These are phyloP conservation scores for Campylomormyrus numenius DNA, from an alignment of 2,113 vertebrate genomes.

Conservation along the genomic window DNA sequence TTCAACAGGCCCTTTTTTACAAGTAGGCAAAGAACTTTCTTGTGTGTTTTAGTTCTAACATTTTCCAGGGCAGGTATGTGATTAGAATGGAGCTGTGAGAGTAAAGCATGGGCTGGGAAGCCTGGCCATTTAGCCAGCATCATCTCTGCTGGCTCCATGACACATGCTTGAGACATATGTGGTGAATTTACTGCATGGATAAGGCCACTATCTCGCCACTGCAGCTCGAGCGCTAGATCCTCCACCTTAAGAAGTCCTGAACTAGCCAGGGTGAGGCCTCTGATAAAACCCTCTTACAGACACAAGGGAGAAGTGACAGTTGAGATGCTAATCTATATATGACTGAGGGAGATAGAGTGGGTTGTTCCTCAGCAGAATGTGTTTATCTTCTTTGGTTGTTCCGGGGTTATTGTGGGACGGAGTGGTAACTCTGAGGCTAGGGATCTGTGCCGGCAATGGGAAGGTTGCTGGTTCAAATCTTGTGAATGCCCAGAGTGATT, in stretches of 20 bases:
- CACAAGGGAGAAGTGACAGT: conserved; percentile 9
- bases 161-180: not conserved
- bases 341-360: not conserved
- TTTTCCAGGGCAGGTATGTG: not conserved
- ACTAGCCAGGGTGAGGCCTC: not conserved
- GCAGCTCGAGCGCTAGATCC: not conserved
- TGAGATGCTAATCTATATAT: conserved; percentile 11
- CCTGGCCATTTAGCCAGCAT: not conserved
- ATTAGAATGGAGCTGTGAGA: not conserved
- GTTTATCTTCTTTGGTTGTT: not conserved
- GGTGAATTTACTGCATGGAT: conserved; percentile 1
- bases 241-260: not conserved
- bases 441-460: too few species aligned
- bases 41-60: not conserved
- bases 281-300: conserved; percentile 15
- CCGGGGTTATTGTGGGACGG: not conserved
- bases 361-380: not conserved
- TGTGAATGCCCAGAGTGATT: too few species aligned
- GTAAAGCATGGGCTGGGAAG: not conserved
- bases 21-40: not conserved
- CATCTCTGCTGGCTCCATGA: not conserved
- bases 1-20: not conserved
- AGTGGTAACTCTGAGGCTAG: too few species aligned
- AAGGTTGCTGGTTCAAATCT: too few species aligned
- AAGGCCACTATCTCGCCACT: conserved; percentile 3